These are phyloP conservation scores for Hoplostethus mediterraneus DNA, from an alignment of 2,797 vertebrate genomes.

Conservation along the genomic window DNA sequence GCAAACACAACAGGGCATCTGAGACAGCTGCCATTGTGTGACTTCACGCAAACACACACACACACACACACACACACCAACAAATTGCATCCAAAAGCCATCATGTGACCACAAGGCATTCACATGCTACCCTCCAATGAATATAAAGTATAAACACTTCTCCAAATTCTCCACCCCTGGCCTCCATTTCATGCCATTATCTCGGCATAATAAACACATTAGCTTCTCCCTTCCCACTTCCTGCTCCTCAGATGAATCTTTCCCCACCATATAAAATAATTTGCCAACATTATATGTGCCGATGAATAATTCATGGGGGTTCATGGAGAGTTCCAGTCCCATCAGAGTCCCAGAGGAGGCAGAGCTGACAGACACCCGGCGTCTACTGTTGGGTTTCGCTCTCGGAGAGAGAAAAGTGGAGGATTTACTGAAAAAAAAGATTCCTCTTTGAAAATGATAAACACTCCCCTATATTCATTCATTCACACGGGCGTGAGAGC, in stretches of 20 bases:
- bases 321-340: constrained; percentile 75
- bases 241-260: constrained; percentile 84
- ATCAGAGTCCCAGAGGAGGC: constrained; percentile 68
- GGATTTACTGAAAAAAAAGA: constrained; percentile 45
- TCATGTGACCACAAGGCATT: constrained; percentile 80
- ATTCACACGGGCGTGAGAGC: constrained; percentile 53
- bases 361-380: constrained; percentile 64
- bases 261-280: constrained; percentile 85
- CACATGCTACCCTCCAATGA: constrained; percentile 79
- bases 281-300: constrained; percentile 84
- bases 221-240: constrained; percentile 77
- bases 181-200: constrained; percentile 85
- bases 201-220: constrained; percentile 88
- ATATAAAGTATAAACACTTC: constrained; percentile 86
- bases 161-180: constrained; percentile 79
- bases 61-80: constrained; percentile 9
- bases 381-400: constrained; percentile 50
- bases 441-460: constrained; percentile 62
- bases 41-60: not conserved
- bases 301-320: constrained; percentile 85
- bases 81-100: constrained; percentile 67
- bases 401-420: constrained; percentile 39
- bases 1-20: not conserved
- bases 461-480: constrained; percentile 44
- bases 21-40: constrained; percentile 33